Conservation (phyloP, 2,797 vertebrate genomes). For the Siniperca undulata region DNA sequence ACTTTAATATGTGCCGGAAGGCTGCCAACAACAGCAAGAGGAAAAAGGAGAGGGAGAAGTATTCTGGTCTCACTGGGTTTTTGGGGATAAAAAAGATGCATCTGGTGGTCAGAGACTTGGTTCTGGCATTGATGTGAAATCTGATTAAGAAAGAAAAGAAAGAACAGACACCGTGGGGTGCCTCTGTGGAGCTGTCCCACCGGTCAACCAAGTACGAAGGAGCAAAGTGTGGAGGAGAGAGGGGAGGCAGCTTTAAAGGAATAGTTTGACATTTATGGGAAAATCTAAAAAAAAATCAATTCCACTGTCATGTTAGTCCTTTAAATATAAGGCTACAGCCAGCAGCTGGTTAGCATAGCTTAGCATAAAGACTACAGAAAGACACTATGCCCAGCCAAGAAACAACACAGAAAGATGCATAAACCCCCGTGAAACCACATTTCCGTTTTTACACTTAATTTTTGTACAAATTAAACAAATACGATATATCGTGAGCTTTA, state of each 20-base stretch:
- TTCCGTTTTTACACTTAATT: neutral
- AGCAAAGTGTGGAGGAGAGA: neutral
- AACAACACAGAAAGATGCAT: neutral
- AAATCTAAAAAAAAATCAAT: constrained; percentile 1
- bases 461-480: neutral
- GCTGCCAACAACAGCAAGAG: constrained; percentile 74
- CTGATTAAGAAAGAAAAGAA: constrained; percentile 60
- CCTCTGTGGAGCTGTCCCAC: constrained; percentile 24
- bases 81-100: constrained; percentile 38
- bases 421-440: neutral
- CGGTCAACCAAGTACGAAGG: constrained; percentile 15
- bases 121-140: constrained; percentile 69
- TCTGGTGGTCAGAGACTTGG: constrained; percentile 60
- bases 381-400: neutral
- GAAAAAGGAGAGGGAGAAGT: constrained; percentile 43
- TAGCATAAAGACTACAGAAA: neutral
- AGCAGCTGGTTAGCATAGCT: no score
- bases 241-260: neutral
- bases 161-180: constrained; percentile 27
- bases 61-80: constrained; percentile 61
- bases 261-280: constrained; percentile 4
- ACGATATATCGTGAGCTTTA: neutral
- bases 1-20: constrained; percentile 55
- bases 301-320: neutral
- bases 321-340: no score